phyloP scores from a whole-genome alignment of 2,113 vertebrate genomes.

The Cercopithecus mona region DNA sequence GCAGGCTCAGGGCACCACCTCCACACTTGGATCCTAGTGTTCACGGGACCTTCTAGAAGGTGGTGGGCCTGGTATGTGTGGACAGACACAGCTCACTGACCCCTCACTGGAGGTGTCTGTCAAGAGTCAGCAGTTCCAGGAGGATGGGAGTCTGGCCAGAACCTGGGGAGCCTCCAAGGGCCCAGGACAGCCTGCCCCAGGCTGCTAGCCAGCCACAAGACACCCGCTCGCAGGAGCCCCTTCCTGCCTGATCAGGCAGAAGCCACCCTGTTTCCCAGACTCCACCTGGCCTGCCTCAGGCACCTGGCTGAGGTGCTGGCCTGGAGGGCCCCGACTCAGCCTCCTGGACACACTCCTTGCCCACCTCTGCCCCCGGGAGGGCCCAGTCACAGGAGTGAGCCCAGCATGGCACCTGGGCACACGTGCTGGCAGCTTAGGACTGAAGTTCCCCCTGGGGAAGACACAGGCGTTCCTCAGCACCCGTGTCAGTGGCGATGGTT shows the following conservation, averaged over 20 bases:
- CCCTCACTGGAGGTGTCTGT: background rate
- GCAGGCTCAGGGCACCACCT: background rate
- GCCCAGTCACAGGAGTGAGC: fast-evolving
- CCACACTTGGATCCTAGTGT: background rate
- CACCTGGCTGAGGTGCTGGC: fast-evolving
- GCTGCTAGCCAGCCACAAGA: background rate
- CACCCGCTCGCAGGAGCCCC: background rate
- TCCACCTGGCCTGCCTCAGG: background rate
- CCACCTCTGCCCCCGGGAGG: fast-evolving
- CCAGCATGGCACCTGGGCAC: background rate
- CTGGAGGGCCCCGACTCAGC: background rate
- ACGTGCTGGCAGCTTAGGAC: background rate
- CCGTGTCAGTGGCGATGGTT: background rate
- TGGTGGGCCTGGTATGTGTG: no score
- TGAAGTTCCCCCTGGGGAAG: background rate
- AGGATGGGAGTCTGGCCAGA: background rate
- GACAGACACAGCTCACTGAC: no score
- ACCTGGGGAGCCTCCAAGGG: background rate
- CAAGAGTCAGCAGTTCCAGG: no score
- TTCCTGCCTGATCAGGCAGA: background rate
- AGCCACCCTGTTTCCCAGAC: background rate
- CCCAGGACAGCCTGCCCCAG: background rate
- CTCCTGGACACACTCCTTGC: no score
- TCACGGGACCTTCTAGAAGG: background rate
- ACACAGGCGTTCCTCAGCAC: background rate